phyloP scores from a whole-genome alignment of 2,888 invertebrate genomes.

The Tromatobia lineatoria region DNA sequence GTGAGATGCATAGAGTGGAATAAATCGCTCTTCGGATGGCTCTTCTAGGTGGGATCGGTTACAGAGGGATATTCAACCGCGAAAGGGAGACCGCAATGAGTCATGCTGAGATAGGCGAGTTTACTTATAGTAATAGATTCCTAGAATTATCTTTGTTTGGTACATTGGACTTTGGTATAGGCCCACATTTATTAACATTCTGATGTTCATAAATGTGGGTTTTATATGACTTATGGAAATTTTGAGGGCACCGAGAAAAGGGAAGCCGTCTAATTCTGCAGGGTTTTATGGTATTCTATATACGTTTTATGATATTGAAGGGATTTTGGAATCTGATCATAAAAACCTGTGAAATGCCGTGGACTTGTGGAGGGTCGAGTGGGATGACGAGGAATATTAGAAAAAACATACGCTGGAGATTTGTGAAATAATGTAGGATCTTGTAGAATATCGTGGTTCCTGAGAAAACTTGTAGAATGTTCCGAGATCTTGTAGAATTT shows the following conservation, averaged over 20 bases:
- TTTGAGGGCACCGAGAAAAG: background rate
- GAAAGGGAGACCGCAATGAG: background rate
- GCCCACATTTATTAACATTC: background rate
- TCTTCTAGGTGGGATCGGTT: conserved; percentile 58
- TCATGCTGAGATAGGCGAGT: conserved; percentile 18
- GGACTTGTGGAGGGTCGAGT: too few species aligned
- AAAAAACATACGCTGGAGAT: too few species aligned
- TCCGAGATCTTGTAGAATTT: background rate
- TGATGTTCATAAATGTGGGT: background rate
- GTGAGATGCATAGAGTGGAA: conserved; percentile 50
- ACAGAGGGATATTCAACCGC: conserved; percentile 51
- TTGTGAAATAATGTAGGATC: too few species aligned
- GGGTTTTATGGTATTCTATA: too few species aligned
- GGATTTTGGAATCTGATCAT: too few species aligned
- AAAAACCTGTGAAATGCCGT: too few species aligned
- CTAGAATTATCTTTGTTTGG: background rate
- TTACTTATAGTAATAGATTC: conserved; percentile 1
- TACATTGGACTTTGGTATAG: background rate
- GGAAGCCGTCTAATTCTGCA: too few species aligned
- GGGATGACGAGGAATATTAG: too few species aligned
- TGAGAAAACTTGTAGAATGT: too few species aligned
- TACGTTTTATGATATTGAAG: too few species aligned
- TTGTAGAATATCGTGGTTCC: background rate
- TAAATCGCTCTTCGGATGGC: conserved; percentile 65
- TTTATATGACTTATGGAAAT: background rate